Percentiles rank a stretch among this genome's conserved stretches.
Conservation (phyloP, 2,797 vertebrate genomes). For the Hybognathus amarus region DNA sequence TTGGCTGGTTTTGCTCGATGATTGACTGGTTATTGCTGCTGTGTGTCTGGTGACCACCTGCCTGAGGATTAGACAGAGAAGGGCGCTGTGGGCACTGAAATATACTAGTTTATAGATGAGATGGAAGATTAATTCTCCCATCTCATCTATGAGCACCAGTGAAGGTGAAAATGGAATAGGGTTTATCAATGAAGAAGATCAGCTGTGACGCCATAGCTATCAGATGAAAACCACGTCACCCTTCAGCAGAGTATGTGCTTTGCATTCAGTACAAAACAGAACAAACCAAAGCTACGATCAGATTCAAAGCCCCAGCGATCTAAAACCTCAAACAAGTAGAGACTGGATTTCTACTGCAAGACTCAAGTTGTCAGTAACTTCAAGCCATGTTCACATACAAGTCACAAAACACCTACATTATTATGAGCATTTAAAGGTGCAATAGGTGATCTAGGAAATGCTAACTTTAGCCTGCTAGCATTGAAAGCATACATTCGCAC, state of each 20-base stretch:
- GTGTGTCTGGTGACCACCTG: conserved; percentile 47
- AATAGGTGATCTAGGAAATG: too few relatives aligned
- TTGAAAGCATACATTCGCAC: too few relatives aligned
- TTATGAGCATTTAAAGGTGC: neutral
- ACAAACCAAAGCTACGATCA: neutral
- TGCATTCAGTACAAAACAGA: neutral
- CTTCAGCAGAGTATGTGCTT: neutral
- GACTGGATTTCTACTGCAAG: neutral
- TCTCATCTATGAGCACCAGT: conserved; percentile 72
- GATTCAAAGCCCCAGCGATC: neutral
- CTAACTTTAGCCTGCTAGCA: too few relatives aligned
- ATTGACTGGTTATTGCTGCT: conserved; percentile 15
- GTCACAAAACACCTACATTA: neutral
- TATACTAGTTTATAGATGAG: conserved; percentile 67
- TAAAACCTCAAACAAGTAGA: conserved; percentile 23
- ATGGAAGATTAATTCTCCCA: conserved; percentile 76
- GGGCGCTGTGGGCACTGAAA: conserved; percentile 22
- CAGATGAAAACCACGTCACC: conserved; percentile 1
- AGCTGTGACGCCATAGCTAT: neutral
- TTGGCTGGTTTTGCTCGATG: conserved; percentile 33
- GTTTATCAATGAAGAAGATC: neutral
- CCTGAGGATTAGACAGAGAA: conserved; percentile 55
- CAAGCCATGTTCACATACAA: neutral
- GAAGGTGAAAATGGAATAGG: conserved; percentile 13
- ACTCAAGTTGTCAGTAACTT: conserved; percentile 9